Evolutionary conservation across 2,797 vertebrate species (phyloP).

Genomic region (Micropoecilia bifurca): DNA sequence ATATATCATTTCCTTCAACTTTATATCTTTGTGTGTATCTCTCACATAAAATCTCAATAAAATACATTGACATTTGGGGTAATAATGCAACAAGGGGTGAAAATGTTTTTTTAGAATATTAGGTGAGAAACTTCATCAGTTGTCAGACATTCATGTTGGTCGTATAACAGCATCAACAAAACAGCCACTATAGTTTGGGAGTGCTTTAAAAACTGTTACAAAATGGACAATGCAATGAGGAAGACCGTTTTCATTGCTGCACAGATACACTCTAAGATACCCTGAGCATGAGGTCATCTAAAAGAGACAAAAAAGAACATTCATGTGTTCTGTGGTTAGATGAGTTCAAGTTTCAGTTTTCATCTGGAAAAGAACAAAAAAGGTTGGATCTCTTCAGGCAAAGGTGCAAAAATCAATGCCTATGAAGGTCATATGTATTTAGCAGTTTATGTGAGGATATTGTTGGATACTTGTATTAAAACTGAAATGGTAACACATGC

Average conservation of each 20-base stretch:
- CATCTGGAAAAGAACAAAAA: background rate
- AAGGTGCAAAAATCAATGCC: background rate
- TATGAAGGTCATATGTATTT: background rate
- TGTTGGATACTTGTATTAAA: background rate
- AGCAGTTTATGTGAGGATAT: background rate
- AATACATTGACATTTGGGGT: background rate
- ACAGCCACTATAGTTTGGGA: background rate
- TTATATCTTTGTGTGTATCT: background rate
- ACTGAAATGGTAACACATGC: background rate
- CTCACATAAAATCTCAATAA: background rate
- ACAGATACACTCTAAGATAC: background rate
- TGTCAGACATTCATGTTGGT: background rate
- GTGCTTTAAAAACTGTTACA: background rate
- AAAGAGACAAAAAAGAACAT: background rate
- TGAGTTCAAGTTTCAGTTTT: background rate
- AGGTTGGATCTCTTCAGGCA: background rate
- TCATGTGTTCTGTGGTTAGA: background rate
- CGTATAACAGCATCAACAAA: background rate
- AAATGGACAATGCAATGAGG: too few relatives aligned
- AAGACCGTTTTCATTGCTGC: background rate
- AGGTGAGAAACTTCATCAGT: background rate
- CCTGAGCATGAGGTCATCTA: background rate
- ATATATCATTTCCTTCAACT: background rate
- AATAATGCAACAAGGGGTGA: background rate
- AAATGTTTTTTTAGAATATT: background rate